Base-by-base conservation (phyloP, 2,888 invertebrate species). In the Eumacrocentrus americanus region DNA sequence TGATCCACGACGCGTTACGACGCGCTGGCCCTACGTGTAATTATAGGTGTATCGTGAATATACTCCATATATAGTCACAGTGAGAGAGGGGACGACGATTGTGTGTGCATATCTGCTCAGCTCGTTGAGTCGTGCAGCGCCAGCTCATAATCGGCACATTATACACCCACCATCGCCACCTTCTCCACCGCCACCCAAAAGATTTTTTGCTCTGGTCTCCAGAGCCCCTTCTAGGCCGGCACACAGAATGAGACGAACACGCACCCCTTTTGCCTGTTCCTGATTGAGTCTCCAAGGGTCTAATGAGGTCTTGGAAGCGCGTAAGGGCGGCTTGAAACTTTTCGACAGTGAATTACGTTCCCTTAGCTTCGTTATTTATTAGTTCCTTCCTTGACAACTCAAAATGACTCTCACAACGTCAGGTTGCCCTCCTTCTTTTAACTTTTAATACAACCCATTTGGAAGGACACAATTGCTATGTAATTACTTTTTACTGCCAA, bases 1-100 rank as follows among this genome's bases (percentile, higher is more conserved):
- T 76, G 77, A 77, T 77, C 76, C 76, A 72, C 73, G 71, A 76
- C 75, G 74, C 74, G 77, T 77, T 75, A 67, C 73, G 71, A 72
- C 74, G 70, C 73, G 62, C 67, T 65, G 71, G 71, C 72, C 72
- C 72, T 70, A 74, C 70, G 74, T 75, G 73, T 74, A 77, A 77
- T 77, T 75, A 77, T 77, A 76, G 73, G 72, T 73, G 73, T 76
- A 76, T 74, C 74, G 70, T 74, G 66, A 70, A 67, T 68, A 22
- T 20, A 20, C 23, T 16, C 3, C 18, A 16, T 37, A 22, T 12
- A 25, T 1, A 29, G 16, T 18, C 11, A n/a, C 12, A 25, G 46
- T 12, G 14, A 11, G n/a, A 46, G 6, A 48, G 34, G 29, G 29
- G 25, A 25, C 18, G 2, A 9, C 3, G 42, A 42, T 16, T 42